These are phyloP conservation scores for Gavialis gangeticus DNA, from an alignment of 2,113 vertebrate species.

Conservation along the genomic window DNA sequence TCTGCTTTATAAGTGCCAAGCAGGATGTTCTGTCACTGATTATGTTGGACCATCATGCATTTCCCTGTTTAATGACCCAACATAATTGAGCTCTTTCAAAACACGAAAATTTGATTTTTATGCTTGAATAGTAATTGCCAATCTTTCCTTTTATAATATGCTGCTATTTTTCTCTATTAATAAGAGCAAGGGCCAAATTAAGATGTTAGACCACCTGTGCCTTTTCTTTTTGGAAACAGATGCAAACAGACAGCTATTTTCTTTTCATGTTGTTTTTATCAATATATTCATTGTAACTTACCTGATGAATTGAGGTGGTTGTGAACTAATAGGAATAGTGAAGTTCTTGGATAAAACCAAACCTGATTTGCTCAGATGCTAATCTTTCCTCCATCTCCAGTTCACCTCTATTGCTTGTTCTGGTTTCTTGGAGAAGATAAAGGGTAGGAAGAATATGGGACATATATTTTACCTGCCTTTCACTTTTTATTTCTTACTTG, in stretches of 20 bases:
- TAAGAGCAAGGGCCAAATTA: constrained; percentile 15
- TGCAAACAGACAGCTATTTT: neutral
- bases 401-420: neutral
- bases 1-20: neutral
- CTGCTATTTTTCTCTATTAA: constrained; percentile 10
- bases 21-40: neutral
- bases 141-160: constrained; percentile 23
- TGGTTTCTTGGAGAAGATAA: neutral
- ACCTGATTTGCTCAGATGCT: neutral
- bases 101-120: neutral
- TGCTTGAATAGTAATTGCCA: constrained; percentile 30
- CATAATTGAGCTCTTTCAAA: constrained; percentile 5
- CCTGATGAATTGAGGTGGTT: neutral
- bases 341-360: neutral
- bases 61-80: neutral
- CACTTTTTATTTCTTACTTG: neutral
- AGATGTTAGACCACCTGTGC: constrained; percentile 34
- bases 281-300: neutral
- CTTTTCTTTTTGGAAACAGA: constrained; percentile 24
- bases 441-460: neutral
- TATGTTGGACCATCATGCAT: neutral
- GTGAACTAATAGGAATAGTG: neutral
- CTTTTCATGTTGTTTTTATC: neutral
- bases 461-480: fast-evolving
- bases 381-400: neutral